Evolutionary conservation across 2,113 vertebrate genomes (phyloP), one percentile per base, ranked within the genome.

Genomic region (Semicossyphus pulcher): DNA sequence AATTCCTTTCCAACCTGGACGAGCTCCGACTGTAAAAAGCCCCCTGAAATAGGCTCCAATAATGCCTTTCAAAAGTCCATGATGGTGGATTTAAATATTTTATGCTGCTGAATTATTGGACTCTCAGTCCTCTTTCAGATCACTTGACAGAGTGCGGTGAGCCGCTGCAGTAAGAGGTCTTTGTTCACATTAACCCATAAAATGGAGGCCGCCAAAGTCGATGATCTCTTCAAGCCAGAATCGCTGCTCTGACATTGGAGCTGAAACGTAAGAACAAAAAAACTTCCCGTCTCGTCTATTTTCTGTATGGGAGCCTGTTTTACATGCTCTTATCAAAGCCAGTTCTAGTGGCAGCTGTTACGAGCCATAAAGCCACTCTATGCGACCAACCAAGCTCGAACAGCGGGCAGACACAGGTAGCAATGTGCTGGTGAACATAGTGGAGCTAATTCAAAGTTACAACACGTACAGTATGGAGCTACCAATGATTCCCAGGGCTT

Each of bases 11-110:
- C 47, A 49, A 81, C 76, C 72, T 86, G 80, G 65, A 82, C 41
- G 72, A 83, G 72, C 64, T 31, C 66, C 49, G 68, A 71, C 72
- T 63, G 76, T 78, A 77, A 72, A n/a, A 72, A 57, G 44, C 68
- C 23, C 25, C 45, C 62, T 34, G 31, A 74, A 73, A 75, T 62
- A 60, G 21, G 68, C 76, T 42, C 23, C 61, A 48, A 18, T 80
- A 81, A 83, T 68, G 60, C 75, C 47, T 70, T 71, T 84, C 34
- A 72, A 57, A 73, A 76, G 63, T 58, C 65, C 10, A 53, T 57
- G 80, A 82, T 61, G 72, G 75, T 29, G 1, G 23, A 69, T 85
- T 86, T 80, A 78, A 88, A 86, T 89, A 79, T 84, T 90, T 87
- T 15, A 85, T 81, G 71, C 71, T 12, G 51, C 18, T 77, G 83